Conservation (phyloP, 2,113 vertebrate genomes). For the Rafetus swinhoei region DNA sequence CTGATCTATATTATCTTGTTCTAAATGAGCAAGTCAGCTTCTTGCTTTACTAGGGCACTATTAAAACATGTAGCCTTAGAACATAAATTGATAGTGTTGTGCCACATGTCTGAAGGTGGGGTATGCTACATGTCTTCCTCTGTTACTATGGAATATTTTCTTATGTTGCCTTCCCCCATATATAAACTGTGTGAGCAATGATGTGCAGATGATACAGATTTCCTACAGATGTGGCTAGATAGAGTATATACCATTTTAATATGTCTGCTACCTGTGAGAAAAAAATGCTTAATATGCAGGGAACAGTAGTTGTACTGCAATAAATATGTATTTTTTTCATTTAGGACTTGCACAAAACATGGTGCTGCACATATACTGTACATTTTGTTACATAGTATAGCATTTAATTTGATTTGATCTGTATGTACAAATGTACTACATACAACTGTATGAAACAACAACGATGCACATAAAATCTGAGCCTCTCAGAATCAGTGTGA, state of each 20-base stretch:
- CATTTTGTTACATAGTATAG: background rate
- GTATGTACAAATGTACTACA: background rate
- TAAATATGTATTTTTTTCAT: background rate
- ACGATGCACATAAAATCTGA: background rate
- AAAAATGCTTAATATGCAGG: background rate
- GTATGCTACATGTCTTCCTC: background rate
- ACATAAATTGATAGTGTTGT: background rate
- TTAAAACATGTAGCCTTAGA: background rate
- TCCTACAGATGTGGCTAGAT: background rate
- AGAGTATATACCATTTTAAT: background rate
- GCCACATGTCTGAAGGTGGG: rapidly evolving
- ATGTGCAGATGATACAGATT: background rate
- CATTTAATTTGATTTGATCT: background rate
- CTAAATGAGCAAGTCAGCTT: background rate
- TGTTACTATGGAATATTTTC: background rate
- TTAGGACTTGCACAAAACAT: slow-evolving; percentile 8
- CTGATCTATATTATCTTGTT: slow-evolving; percentile 6
- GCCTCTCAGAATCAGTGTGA: background rate
- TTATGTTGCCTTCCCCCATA: background rate
- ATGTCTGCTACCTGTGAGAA: background rate
- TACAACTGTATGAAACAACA: background rate
- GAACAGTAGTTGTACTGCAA: background rate
- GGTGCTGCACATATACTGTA: background rate
- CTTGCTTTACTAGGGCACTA: background rate
- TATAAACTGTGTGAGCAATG: background rate